Evolutionary conservation across 30 jellyfish, hydroid and myxozoan species (phyloP), one percentile per base, ranked within the genome.

Genomic region (Hydractinia symbiolongicarpus): DNA sequence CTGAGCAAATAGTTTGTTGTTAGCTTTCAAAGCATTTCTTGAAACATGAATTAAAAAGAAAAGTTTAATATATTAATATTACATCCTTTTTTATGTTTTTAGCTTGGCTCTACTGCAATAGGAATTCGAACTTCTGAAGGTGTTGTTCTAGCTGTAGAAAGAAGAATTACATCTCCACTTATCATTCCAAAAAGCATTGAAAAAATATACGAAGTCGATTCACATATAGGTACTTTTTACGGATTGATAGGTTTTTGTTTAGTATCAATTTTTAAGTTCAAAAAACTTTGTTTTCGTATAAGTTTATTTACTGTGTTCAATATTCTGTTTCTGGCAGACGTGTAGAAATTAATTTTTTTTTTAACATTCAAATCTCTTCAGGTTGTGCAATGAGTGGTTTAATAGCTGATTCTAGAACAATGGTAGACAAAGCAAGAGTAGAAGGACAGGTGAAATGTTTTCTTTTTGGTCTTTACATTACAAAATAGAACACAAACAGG

Each of bases 381-480:
- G 99, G 97, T 30, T 94, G 99, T 89, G 99, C 99, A 53, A 88
- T 94, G 99, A 94, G 99, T 89, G 99, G 99, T 6, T 72, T 94
- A 78, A 88, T 94, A 77, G 99, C 99, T 14, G 99, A 94, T 73
- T 89, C 99, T 56, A 79, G 97, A 70, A 94, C 99, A 53, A 89
- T 94, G 97, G 97, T 94, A 11, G 96, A 94, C 86, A 88, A 94
- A 74, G 99, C 99, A 5, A 74, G 99, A 61, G 95, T 94, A 14
- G 99, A 94, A 76, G 97, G 98, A 49, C 97, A 89, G 96, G 99
- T 94, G 52, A 50, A 74, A 7, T 50, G 4, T 60, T 73, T 8
- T 71, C 4, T 10, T 81, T 20, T 30, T 30, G 44, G 44, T 30
- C 44, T 30, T 30, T 2, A 30, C 44, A 30, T 30, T 30, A 30